A percentile compares a stretch with the other conserved stretches of the same genome.
Conservation (phyloP, 2,113 vertebrate genomes). For the Oreochromis tanganicae region DNA sequence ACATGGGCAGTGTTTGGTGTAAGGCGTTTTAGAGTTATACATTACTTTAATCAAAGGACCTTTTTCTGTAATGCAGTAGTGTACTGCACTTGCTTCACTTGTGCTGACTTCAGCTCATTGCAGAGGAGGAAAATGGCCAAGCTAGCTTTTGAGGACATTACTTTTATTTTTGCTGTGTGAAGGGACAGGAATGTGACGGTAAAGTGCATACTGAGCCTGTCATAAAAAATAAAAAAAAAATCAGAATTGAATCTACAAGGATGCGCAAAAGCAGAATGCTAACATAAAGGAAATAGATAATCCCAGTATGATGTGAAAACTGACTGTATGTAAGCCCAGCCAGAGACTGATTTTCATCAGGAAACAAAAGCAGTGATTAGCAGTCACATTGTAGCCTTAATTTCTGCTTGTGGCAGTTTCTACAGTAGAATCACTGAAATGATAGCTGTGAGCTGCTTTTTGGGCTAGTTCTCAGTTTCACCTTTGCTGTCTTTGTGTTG, state of each 20-base stretch:
- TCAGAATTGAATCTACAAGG: background rate
- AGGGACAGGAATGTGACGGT: background rate
- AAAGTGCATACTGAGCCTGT: background rate
- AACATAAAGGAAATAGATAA: background rate
- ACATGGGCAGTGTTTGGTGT: background rate
- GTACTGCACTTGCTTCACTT: rapidly evolving
- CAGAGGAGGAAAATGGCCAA: background rate
- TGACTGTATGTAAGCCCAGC: background rate
- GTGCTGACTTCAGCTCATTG: background rate
- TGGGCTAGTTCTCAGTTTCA: background rate
- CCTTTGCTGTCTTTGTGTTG: background rate
- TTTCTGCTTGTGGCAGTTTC: background rate
- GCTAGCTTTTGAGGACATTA: background rate
- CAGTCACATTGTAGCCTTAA: background rate
- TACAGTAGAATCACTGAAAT: background rate
- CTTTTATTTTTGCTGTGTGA: background rate
- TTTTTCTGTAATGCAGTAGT: background rate
- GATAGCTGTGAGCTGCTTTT: background rate
- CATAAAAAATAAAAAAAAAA: background rate
- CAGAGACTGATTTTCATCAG: background rate
- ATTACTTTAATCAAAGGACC: background rate
- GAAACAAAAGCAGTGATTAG: background rate
- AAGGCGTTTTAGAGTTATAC: background rate
- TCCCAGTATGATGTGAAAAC: background rate
- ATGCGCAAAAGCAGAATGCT: background rate